Evolutionary conservation across 2,113 vertebrate species (phyloP).

Genomic region (Corapipo altera): DNA sequence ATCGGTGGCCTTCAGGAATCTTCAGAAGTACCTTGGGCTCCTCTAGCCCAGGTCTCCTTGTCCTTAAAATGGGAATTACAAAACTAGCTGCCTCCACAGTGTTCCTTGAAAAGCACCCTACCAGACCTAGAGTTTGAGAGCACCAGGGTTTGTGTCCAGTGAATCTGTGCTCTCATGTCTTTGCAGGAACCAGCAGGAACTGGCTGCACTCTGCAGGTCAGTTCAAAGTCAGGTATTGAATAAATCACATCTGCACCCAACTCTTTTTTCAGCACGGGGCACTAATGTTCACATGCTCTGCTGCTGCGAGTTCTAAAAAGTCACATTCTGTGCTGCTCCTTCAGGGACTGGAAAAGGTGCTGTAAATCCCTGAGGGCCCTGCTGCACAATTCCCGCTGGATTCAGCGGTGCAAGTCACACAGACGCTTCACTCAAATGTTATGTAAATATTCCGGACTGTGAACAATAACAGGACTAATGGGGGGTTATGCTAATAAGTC

Average conservation of each 20-base stretch:
- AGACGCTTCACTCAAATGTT: neutral
- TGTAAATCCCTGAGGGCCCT: neutral
- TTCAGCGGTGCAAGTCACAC: neutral
- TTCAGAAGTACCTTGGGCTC: neutral
- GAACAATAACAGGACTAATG: neutral
- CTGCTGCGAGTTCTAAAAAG: neutral
- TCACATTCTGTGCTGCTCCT: neutral
- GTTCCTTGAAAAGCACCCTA: neutral
- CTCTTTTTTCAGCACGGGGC: neutral
- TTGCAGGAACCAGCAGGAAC: neutral
- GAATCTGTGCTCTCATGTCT: neutral
- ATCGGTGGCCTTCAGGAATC: too few species aligned
- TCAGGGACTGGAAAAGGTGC: neutral
- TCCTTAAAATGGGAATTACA: neutral
- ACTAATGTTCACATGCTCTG: accelerated
- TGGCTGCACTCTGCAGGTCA: neutral
- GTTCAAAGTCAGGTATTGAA: neutral
- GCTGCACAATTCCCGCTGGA: neutral
- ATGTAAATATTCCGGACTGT: neutral
- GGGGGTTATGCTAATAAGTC: neutral
- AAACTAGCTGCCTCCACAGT: neutral
- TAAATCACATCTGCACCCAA: neutral
- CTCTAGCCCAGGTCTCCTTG: neutral
- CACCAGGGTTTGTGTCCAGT: neutral
- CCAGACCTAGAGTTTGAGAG: neutral